Base-by-base conservation (phyloP, 2,888 invertebrate species). In the Neoascia interrupta region DNA sequence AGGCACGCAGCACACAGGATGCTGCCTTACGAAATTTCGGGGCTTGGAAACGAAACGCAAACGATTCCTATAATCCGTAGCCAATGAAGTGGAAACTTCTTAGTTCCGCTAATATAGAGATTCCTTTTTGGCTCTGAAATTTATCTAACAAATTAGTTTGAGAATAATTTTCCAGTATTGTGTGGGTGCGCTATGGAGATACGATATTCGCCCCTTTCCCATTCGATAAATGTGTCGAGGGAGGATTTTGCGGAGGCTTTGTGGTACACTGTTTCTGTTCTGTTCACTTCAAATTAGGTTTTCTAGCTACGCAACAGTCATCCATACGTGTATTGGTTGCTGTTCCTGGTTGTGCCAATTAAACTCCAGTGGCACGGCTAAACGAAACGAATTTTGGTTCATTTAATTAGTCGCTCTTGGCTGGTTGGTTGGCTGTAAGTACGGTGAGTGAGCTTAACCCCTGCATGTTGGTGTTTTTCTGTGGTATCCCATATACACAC, bases 31-130 rank as follows among this genome's bases (percentile, higher is more conserved):
- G 13, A 19, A 28, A 5, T 18, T 19, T 16, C 15, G 21, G 21
- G 6, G 10, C 16, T n/a, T 31, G 13, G 28, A 43, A 58, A 1
- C 21, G 56, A 36, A 51, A 26, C 13, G 26, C 43, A 63, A 56
- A 47, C 60, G 45, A 61, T 53, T 53, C 60, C 53, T 26, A 53
- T 45, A 47, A 61, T 70, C 28, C 43, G 31, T 5, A 5, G 13
- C 49, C 43, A 34, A 60, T 61, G 66, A 54, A 41, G 47, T 60
- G 60, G 53, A 74, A 60, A 74, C 28, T 66, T 73, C 23, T 54
- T 39, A 60, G 60, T 68, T 47, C 37, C 15, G 31, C 54, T 70
- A 45, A 70, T 56, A 63, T 18, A 41, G 49, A 49, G 47, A 69
- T 61, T 26, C 18, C 18, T 18, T 66, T 34, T 34, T 43, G 36